Evolutionary conservation across 2,888 invertebrate species (phyloP).

Genomic region (Drosophila conformis): DNA sequence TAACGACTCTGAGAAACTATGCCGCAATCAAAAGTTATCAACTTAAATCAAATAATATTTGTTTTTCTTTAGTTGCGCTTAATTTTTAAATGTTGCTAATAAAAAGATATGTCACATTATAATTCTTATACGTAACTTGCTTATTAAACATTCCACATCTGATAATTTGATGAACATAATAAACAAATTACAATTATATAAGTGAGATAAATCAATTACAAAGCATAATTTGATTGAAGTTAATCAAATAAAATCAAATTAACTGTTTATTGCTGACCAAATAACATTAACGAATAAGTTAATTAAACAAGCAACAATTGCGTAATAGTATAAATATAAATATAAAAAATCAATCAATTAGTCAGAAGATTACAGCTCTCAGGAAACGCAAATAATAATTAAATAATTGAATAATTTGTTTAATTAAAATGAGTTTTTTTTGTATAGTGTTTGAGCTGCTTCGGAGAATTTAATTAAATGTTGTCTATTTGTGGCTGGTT

Average conservation of each 20-base stretch:
- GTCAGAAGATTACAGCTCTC: neutral
- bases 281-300: neutral
- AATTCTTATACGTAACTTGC: neutral
- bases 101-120: neutral
- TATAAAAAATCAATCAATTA: constrained; percentile 9
- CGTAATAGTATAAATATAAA: neutral
- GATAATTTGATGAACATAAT: neutral
- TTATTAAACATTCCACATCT: neutral
- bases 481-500: neutral
- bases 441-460: neutral
- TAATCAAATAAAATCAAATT: neutral
- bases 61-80: neutral
- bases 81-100: neutral
- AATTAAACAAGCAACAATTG: constrained; percentile 1
- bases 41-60: no score
- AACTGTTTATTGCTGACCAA: neutral
- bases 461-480: neutral
- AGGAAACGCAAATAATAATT: constrained; percentile 7
- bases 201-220: neutral
- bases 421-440: neutral
- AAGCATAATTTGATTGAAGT: neutral
- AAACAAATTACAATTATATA: neutral
- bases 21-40: no score
- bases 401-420: neutral
- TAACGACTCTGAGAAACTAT: no score